These are phyloP conservation scores for Drosophila elegans DNA, from an alignment of 1,140 invertebrate genomes.

Conservation along the genomic window DNA sequence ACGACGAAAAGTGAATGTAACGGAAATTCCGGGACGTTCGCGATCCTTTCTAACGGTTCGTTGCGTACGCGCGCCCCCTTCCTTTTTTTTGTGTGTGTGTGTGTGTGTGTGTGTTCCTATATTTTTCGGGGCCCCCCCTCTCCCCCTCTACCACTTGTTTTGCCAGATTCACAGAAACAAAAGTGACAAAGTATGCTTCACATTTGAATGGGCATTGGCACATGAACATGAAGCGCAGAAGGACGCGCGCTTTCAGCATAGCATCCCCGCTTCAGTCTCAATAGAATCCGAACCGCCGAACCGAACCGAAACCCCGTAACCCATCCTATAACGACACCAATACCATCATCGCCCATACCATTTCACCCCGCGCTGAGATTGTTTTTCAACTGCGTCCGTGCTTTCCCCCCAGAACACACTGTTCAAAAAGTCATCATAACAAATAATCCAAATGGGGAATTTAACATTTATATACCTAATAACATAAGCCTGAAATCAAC, in stretches of 20 bases:
- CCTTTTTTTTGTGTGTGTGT: background rate
- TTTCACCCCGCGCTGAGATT: background rate
- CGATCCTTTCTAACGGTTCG: conserved; percentile 2
- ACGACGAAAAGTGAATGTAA: conserved; percentile 3
- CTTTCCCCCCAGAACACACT: background rate
- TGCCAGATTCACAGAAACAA: background rate
- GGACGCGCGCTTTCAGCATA: conserved; percentile 6
- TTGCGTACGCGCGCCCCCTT: too few relatives aligned
- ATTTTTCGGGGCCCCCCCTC: background rate
- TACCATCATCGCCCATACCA: background rate
- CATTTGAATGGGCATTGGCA: conserved; percentile 9
- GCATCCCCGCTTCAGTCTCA: background rate
- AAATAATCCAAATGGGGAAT: too few relatives aligned
- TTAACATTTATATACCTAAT: too few relatives aligned
- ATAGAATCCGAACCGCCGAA: background rate
- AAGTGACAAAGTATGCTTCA: conserved; percentile 6
- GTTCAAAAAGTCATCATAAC: background rate
- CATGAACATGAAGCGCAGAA: conserved; percentile 2
- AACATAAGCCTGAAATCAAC: too few relatives aligned
- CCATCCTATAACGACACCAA: background rate
- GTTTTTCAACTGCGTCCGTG: background rate
- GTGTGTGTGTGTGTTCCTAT: background rate
- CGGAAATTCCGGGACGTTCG: background rate
- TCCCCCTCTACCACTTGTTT: background rate
- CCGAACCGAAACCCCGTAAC: background rate